phyloP scores from a whole-genome alignment of 2,888 invertebrate genomes.

The Hemithea aestivaria region DNA sequence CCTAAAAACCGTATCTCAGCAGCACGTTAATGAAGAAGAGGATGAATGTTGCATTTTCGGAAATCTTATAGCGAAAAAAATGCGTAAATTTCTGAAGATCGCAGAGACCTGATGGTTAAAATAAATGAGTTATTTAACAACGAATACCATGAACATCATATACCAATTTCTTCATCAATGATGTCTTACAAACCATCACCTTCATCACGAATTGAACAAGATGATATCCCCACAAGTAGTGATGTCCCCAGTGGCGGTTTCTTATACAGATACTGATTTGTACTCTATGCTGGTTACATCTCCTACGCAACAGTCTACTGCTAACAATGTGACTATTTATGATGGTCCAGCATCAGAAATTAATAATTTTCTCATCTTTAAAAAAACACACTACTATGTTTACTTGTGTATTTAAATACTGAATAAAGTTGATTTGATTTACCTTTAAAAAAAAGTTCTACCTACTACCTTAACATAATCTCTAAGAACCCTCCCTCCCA shows the following conservation, averaged over 20 bases:
- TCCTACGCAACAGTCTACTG: slow-evolving; percentile 4
- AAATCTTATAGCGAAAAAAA: slow-evolving; percentile 4
- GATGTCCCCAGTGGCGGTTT: slow-evolving; percentile 1
- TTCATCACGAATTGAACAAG: neutral
- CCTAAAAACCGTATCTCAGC: slow-evolving; percentile 4
- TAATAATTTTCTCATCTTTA: neutral
- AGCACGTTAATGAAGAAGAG: slow-evolving; percentile 2
- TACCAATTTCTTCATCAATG: neutral
- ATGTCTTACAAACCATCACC: neutral
- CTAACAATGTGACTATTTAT: slow-evolving; percentile 4
- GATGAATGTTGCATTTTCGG: slow-evolving; percentile 3
- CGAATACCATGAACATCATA: slow-evolving; percentile 2
- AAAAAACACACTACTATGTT: too few species aligned
- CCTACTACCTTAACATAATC: too few species aligned
- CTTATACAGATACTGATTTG: slow-evolving; percentile 5
- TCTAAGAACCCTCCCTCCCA: too few species aligned
- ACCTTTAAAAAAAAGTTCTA: too few species aligned
- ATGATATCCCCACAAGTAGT: neutral
- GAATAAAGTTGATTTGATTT: too few species aligned
- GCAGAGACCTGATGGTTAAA: slow-evolving; percentile 5
- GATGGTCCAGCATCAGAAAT: neutral
- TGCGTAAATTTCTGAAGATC: slow-evolving; percentile 5
- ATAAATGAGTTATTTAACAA: slow-evolving; percentile 3
- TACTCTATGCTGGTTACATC: slow-evolving; percentile 4
- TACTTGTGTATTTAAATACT: too few species aligned